These are phyloP conservation scores for Aphyosemion australe DNA, from an alignment of 2,113 vertebrate species.

Conservation along the genomic window DNA sequence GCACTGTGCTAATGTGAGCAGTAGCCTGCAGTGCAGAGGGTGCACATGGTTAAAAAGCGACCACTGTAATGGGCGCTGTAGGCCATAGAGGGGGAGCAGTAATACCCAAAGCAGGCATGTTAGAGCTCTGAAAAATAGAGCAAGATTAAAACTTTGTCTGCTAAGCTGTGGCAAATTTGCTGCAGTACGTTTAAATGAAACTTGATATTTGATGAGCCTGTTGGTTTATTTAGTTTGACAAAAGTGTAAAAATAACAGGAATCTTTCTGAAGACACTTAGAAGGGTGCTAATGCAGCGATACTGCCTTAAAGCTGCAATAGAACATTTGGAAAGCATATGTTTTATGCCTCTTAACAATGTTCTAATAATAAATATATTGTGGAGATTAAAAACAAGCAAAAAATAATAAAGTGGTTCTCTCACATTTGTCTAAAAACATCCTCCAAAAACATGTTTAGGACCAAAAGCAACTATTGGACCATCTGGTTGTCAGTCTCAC, in stretches of 20 bases:
- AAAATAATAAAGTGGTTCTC: no score
- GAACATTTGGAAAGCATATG: no score
- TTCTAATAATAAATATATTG: no score
- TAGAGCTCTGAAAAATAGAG: conserved; percentile 28
- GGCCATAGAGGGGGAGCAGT: conserved; percentile 30
- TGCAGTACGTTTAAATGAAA: background rate
- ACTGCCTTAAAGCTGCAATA: no score
- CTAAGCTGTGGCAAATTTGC: conserved; percentile 7
- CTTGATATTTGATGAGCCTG: background rate
- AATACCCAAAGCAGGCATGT: conserved; percentile 36
- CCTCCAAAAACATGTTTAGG: no score
- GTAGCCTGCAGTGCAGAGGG: conserved; percentile 72
- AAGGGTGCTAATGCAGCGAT: no score
- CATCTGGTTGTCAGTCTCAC: no score
- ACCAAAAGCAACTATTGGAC: no score
- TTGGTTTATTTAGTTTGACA: background rate
- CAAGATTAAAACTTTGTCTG: conserved; percentile 22
- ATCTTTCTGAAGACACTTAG: background rate
- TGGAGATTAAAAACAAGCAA: no score
- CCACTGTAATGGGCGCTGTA: conserved; percentile 63
- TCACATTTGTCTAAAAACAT: no score
- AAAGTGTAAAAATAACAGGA: background rate
- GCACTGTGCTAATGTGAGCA: conserved; percentile 67
- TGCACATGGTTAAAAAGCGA: conserved; percentile 68
- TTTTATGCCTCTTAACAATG: no score